Conservation (phyloP, 2,888 invertebrate species). For the Melikaiella ostensackeni region DNA sequence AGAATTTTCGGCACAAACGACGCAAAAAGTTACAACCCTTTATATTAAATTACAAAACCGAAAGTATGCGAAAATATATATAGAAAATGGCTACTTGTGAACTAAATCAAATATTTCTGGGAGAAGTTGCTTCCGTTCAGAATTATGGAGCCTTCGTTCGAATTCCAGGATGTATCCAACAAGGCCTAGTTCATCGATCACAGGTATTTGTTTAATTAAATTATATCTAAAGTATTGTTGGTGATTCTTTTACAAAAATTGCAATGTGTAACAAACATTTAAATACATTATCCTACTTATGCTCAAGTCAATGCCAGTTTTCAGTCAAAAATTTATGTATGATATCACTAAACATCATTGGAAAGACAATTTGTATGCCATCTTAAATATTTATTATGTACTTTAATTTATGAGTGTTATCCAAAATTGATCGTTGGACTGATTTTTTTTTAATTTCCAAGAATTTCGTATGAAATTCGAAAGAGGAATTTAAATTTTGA, state of each 20-base stretch:
- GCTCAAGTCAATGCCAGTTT: not conserved
- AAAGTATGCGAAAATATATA: constrained; percentile 9
- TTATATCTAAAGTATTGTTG: not conserved
- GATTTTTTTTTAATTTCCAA: too few species aligned
- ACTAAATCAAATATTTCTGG: constrained; percentile 73
- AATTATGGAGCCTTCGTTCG: constrained; percentile 77
- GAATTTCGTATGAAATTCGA: too few species aligned
- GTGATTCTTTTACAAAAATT: not conserved
- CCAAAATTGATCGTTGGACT: too few species aligned
- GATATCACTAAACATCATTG: too few species aligned
- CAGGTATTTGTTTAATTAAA: constrained; percentile 60
- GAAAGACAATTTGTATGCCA: too few species aligned
- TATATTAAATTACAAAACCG: not conserved
- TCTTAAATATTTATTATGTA: too few species aligned
- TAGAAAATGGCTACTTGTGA: constrained; percentile 64
- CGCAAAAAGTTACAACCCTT: not conserved
- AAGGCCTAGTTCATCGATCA: constrained; percentile 75
- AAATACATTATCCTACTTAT: not conserved
- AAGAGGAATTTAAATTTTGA: too few species aligned
- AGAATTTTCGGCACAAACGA: not conserved
- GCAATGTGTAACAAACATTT: not conserved
- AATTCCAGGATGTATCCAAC: constrained; percentile 74
- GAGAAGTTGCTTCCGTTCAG: constrained; percentile 74
- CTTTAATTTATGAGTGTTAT: too few species aligned
- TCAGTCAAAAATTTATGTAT: not conserved